A percentile compares a stretch with the other conserved stretches of the same genome.
phyloP scores from a whole-genome alignment of 2,797 vertebrate species.

The Crocidura indochinensis region DNA sequence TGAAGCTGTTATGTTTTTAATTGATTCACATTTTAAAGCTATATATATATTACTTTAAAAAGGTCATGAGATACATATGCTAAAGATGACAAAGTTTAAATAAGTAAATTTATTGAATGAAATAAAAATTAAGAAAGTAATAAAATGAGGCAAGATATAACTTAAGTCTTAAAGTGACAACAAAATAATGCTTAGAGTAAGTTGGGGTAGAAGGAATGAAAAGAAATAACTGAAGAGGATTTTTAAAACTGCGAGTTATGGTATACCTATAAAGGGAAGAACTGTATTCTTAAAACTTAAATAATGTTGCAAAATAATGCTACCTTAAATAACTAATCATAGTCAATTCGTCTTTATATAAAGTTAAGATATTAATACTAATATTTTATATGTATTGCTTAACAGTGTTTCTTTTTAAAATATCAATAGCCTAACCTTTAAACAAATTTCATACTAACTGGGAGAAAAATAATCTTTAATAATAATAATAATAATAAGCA shows the following conservation, averaged over 20 bases:
- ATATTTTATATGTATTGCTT: too few relatives aligned
- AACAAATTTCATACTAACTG: not conserved
- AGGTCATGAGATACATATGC: not conserved
- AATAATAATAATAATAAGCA: not conserved
- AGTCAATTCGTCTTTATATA: not conserved
- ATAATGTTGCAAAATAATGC: not conserved
- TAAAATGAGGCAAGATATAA: too few relatives aligned
- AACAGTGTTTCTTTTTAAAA: not conserved
- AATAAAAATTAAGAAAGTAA: too few relatives aligned
- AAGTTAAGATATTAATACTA: not conserved
- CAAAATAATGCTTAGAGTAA: too few relatives aligned
- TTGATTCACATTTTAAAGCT: not conserved
- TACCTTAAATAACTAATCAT: not conserved
- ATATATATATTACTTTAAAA: not conserved
- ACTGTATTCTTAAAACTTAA: not conserved
- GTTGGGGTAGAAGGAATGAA: too few relatives aligned
- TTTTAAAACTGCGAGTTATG: too few relatives aligned
- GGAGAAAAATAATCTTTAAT: not conserved
- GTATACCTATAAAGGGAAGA: too few relatives aligned
- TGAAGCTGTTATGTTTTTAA: too few relatives aligned
- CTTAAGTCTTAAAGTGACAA: too few relatives aligned
- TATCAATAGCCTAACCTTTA: not conserved
- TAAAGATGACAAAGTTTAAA: not conserved
- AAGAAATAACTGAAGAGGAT: too few relatives aligned
- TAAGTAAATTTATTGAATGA: too few relatives aligned